These are phyloP conservation scores for Parapristionchus giblindavisi DNA, from an alignment of 2,888 invertebrate genomes.

Conservation along the genomic window DNA sequence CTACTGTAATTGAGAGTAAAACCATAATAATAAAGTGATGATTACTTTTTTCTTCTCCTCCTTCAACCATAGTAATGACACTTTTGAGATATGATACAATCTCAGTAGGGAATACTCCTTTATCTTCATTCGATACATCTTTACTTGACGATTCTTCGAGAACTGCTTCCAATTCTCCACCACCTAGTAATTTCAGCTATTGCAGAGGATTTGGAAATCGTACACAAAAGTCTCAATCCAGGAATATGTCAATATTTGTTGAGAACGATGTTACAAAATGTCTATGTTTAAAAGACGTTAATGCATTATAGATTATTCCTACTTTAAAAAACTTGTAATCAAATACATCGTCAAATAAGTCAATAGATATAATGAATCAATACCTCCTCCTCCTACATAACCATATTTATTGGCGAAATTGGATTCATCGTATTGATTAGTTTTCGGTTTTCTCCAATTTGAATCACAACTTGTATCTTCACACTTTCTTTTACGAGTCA, in stretches of 20 bases:
- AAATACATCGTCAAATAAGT: not conserved
- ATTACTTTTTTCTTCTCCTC: conserved; percentile 41
- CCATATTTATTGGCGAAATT: conserved; percentile 33
- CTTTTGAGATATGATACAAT: conserved; percentile 49
- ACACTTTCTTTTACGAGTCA: conserved; percentile 21
- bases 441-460: conserved; percentile 8
- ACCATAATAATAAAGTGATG: not conserved
- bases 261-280: too few species aligned
- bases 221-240: too few species aligned
- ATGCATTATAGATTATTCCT: not conserved
- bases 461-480: conserved; percentile 7
- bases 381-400: conserved; percentile 37
- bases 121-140: too few species aligned
- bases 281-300: too few species aligned
- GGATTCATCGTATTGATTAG: not conserved
- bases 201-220: too few species aligned
- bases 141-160: conserved; percentile 25
- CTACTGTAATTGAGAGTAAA: not conserved
- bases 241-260: too few species aligned
- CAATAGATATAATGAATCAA: not conserved
- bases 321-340: not conserved
- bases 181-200: too few species aligned
- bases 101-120: conserved; percentile 51
- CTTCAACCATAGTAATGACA: conserved; percentile 45
- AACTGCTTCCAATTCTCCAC: conserved; percentile 28